Evolutionary conservation across 2,797 vertebrate species (phyloP).

Genomic region (Loriculus beryllinus): DNA sequence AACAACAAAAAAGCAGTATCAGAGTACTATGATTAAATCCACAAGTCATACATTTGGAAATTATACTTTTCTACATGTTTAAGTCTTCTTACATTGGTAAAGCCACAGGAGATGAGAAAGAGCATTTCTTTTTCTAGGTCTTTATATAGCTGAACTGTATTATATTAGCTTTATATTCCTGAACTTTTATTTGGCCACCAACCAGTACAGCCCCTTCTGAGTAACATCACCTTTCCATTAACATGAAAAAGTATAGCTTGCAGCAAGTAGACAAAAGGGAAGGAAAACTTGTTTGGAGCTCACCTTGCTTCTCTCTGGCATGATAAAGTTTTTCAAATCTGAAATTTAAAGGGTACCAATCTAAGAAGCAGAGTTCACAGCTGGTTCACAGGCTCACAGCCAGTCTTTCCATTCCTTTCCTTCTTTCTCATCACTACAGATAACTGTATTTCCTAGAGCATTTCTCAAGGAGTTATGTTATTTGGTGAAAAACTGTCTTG

Average conservation of each 20-base stretch:
- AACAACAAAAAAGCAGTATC: background rate
- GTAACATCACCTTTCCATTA: background rate
- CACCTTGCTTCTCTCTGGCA: background rate
- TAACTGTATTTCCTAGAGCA: background rate
- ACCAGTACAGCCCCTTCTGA: background rate
- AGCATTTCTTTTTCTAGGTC: background rate
- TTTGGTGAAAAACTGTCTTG: background rate
- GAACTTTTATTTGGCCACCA: background rate
- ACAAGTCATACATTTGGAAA: background rate
- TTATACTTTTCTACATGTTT: background rate
- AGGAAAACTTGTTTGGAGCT: background rate
- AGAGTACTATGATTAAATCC: background rate
- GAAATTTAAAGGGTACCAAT: background rate
- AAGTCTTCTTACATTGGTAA: background rate
- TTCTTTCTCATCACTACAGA: background rate
- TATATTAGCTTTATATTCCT: background rate
- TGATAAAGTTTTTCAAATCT: background rate
- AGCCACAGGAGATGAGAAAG: background rate
- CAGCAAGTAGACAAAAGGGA: background rate
- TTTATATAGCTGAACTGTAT: background rate
- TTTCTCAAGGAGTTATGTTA: background rate
- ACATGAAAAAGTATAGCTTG: background rate
- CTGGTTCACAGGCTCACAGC: background rate
- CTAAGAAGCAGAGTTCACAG: background rate
- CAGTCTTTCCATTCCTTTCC: background rate